Evolutionary conservation across 2,113 vertebrate species (phyloP).

Genomic region (Lasiurus borealis): DNA sequence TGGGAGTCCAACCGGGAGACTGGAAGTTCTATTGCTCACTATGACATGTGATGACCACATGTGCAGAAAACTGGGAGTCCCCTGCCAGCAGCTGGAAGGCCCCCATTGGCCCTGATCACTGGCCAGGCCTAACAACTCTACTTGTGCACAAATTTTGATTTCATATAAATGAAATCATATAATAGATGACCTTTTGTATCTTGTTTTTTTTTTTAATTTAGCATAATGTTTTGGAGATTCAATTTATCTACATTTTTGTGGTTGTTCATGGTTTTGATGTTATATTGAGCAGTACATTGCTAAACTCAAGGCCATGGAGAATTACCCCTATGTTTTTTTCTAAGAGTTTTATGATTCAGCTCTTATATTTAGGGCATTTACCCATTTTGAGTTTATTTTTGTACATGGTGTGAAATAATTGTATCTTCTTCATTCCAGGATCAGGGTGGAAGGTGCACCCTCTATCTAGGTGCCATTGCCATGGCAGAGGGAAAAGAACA

Average conservation of each 20-base stretch:
- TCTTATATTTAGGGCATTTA: not conserved
- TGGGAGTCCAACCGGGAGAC: no score
- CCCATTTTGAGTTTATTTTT: not conserved
- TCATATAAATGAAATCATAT: not conserved
- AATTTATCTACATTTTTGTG: not conserved
- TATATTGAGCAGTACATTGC: not conserved
- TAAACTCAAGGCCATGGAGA: not conserved
- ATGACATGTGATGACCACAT: no score
- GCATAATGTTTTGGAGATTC: not conserved
- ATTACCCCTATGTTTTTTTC: not conserved
- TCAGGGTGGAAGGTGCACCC: not conserved
- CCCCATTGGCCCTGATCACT: no score
- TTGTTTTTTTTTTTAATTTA: constrained; percentile 18
- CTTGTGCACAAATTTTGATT: not conserved
- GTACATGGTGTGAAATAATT: not conserved
- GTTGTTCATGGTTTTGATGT: not conserved
- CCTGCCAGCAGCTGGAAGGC: no score
- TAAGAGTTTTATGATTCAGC: not conserved
- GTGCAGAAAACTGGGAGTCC: no score
- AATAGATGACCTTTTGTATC: not conserved
- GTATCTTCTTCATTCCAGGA: not conserved
- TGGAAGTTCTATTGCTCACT: no score
- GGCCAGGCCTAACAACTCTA: no score
- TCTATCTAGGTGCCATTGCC: not conserved
- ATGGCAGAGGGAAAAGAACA: not conserved